A percentile compares a stretch with the other conserved stretches of the same genome.
Conservation (phyloP, 2,888 invertebrate genomes). For the Bibio marci region DNA sequence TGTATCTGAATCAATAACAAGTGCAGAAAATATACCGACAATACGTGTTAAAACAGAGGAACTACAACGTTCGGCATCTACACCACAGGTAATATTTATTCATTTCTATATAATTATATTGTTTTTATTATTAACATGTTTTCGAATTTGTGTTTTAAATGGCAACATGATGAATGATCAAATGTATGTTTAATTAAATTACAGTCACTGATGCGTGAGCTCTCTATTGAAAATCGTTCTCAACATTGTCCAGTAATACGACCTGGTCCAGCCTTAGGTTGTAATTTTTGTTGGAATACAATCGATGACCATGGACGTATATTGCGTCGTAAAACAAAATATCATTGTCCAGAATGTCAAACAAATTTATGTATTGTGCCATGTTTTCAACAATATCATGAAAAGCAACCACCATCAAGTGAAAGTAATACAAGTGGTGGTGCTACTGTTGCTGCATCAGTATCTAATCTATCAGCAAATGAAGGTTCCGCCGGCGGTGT, state of each 20-base stretch:
- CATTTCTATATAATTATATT: neutral
- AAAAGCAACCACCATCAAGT: slow-evolving; percentile 29
- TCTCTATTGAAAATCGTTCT: slow-evolving; percentile 36
- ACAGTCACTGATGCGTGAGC: slow-evolving; percentile 24
- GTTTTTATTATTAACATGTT: neutral
- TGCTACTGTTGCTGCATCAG: slow-evolving; percentile 5
- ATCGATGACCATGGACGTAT: slow-evolving; percentile 69
- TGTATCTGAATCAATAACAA: slow-evolving; percentile 17
- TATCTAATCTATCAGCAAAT: slow-evolving; percentile 9
- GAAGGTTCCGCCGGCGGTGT: too few relatives aligned
- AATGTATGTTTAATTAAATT: slow-evolving; percentile 11
- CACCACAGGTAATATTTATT: slow-evolving; percentile 34
- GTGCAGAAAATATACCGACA: slow-evolving; percentile 19
- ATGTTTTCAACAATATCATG: slow-evolving; percentile 74
- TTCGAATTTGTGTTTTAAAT: too few relatives aligned
- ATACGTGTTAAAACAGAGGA: slow-evolving; percentile 39
- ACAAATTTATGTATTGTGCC: slow-evolving; percentile 80
- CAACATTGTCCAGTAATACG: slow-evolving; percentile 72
- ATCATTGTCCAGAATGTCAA: slow-evolving; percentile 79
- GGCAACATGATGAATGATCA: neutral
- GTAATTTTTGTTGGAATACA: slow-evolving; percentile 84
- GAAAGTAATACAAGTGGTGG: too few relatives aligned
- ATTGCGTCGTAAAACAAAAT: slow-evolving; percentile 70
- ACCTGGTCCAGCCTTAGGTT: slow-evolving; percentile 69
- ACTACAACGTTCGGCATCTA: slow-evolving; percentile 40